A percentile compares a stretch with the other conserved stretches of the same genome.
phyloP scores from a whole-genome alignment of 2,888 invertebrate genomes.

The Venustoraphidia nigricollis region DNA sequence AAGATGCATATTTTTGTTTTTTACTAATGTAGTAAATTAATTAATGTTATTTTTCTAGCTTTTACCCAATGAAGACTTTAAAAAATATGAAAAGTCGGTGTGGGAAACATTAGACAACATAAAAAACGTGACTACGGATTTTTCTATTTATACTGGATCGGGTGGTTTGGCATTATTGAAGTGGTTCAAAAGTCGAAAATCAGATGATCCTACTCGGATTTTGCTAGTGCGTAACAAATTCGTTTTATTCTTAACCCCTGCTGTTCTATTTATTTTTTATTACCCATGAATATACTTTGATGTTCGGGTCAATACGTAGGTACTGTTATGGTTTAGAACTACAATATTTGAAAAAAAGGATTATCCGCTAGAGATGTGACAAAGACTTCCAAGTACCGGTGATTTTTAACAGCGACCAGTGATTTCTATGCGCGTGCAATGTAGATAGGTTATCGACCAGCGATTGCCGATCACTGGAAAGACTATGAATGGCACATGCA shows the following conservation, averaged over 20 bases:
- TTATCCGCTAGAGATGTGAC: too few species aligned
- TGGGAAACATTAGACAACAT: slow-evolving; percentile 3
- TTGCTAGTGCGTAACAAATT: neutral
- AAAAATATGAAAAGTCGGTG: neutral
- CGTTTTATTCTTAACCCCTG: neutral
- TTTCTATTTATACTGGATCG: slow-evolving; percentile 60
- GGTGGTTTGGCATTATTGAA: slow-evolving; percentile 53
- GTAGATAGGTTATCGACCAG: too few species aligned
- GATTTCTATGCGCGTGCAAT: too few species aligned
- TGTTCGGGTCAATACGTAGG: neutral
- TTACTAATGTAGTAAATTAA: neutral
- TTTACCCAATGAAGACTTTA: neutral
- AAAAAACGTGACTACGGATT: slow-evolving; percentile 26
- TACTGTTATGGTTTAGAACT: neutral
- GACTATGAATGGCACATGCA: too few species aligned
- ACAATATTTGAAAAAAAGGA: neutral
- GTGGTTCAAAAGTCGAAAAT: slow-evolving; percentile 28
- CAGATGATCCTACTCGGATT: slow-evolving; percentile 4
- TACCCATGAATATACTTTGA: neutral
- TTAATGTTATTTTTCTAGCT: slow-evolving; percentile 9
- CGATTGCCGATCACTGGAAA: too few species aligned
- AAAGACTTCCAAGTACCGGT: too few species aligned
- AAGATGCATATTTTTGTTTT: slow-evolving; percentile 17
- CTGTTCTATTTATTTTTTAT: slow-evolving; percentile 3
- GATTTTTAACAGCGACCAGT: too few species aligned